Conservation (phyloP, 2,888 invertebrate genomes). For the Andrena camellia region DNA sequence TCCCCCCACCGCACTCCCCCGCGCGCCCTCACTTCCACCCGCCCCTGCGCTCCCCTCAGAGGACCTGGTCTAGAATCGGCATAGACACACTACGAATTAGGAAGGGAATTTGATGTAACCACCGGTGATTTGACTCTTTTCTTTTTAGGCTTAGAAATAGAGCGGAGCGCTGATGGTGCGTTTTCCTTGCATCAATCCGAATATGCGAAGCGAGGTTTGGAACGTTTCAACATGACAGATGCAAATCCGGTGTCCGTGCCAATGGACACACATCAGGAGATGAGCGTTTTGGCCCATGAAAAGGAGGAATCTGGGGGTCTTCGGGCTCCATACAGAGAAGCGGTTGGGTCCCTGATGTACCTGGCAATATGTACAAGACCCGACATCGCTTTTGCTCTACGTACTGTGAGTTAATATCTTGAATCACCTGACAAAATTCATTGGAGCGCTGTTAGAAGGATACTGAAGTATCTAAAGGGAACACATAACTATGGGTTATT, state of each 20-base stretch:
- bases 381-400: background rate
- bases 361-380: constrained; percentile 5
- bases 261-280: background rate
- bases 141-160: background rate
- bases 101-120: background rate
- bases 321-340: background rate
- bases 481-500: background rate
- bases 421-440: constrained; percentile 3
- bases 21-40: too few relatives aligned
- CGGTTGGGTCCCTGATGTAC: background rate
- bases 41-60: too few relatives aligned
- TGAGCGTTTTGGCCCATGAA: background rate
- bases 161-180: background rate
- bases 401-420: background rate
- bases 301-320: background rate
- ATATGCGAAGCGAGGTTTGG: background rate
- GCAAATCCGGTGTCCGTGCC: background rate
- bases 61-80: too few relatives aligned
- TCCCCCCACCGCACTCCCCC: too few relatives aligned
- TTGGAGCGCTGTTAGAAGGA: background rate
- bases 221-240: background rate
- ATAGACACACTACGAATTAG: too few relatives aligned
- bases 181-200: constrained; percentile 1
- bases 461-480: background rate
- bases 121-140: background rate